Percentiles rank a stretch among this genome's conserved stretches.
Evolutionary conservation across 1,140 invertebrate species (phyloP).

Genomic region (Meloidogyne chitwoodi): DNA sequence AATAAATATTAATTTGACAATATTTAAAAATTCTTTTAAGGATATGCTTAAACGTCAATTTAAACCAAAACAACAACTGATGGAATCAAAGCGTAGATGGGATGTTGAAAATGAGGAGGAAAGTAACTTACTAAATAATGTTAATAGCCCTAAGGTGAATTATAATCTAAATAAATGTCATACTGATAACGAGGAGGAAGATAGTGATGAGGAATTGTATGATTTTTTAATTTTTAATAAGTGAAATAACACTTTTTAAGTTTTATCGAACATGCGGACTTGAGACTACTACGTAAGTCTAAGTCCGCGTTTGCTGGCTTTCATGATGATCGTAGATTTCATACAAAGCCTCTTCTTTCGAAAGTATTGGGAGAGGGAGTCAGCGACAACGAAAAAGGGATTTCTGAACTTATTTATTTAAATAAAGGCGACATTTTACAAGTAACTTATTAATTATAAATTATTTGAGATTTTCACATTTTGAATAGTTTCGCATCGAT

Average conservation of each 20-base stretch:
- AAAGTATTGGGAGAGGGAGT: background rate
- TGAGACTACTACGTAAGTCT: conserved; percentile 41
- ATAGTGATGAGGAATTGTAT: conserved; percentile 42
- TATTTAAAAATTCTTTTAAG: background rate
- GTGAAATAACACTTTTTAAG: background rate
- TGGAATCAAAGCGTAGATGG: background rate
- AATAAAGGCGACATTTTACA: conserved; percentile 2
- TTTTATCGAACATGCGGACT: conserved; percentile 6
- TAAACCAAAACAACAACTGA: background rate
- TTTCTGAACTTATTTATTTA: conserved; percentile 8
- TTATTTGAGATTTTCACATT: no score
- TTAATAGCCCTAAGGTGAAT: no score
- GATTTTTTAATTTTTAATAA: background rate
- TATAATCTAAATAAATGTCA: no score
- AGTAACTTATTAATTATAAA: background rate
- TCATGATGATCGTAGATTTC: background rate
- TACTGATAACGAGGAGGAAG: conserved; percentile 4
- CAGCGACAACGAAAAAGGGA: background rate
- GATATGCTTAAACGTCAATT: conserved; percentile 1
- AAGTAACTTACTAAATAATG: no score
- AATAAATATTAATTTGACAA: background rate
- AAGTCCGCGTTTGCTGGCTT: conserved; percentile 31
- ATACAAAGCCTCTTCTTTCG: background rate
- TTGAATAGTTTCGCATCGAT: background rate
- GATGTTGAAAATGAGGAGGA: conserved; percentile 15